These are phyloP conservation scores for Flexamia atlantica DNA, from an alignment of 2,888 invertebrate genomes.

Conservation along the genomic window DNA sequence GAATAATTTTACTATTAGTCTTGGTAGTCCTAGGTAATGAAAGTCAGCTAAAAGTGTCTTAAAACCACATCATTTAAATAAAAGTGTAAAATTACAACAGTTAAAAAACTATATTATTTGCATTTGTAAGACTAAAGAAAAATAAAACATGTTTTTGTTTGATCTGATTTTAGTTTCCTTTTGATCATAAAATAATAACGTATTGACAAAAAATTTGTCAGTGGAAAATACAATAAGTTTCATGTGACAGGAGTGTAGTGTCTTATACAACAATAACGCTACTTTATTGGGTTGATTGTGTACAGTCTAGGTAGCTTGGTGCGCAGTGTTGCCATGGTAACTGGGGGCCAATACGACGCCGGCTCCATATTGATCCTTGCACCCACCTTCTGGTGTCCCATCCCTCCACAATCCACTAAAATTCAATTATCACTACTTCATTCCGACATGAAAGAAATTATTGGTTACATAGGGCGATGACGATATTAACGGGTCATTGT, in stretches of 20 bases:
- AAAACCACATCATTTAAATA: no score
- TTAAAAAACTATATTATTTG: no score
- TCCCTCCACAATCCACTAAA: conserved; percentile 22
- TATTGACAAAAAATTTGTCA: no score
- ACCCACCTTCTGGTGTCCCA: neutral
- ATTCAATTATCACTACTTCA: conserved; percentile 49
- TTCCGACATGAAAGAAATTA: conserved; percentile 32
- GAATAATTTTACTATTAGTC: no score
- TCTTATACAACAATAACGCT: neutral
- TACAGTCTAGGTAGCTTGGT: neutral
- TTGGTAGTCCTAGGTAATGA: no score
- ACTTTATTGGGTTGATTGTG: neutral
- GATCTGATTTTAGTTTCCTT: no score
- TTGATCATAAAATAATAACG: no score
- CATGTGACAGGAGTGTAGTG: neutral
- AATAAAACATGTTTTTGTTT: no score
- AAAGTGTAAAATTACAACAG: no score
- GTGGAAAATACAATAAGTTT: neutral
- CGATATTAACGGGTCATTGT: neutral
- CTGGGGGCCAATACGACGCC: neutral
- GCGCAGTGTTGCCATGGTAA: neutral
- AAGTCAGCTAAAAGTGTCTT: no score
- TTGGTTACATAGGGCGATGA: neutral
- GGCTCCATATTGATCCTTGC: conserved; percentile 35
- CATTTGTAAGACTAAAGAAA: no score